Base-by-base conservation (phyloP, 1,140 invertebrate species). In the Araneus ventricosus region DNA sequence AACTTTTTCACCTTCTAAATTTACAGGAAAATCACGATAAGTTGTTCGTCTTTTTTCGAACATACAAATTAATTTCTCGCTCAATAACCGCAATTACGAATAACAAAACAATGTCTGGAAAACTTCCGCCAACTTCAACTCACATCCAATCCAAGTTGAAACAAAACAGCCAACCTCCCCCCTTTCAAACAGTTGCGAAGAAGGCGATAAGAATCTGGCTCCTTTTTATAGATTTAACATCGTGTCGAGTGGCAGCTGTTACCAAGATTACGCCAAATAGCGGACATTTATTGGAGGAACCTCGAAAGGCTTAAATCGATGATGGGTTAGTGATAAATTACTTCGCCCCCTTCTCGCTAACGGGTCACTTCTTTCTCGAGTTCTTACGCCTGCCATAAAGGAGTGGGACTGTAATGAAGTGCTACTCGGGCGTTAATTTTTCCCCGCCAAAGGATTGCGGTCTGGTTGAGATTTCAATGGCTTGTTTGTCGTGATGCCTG, bases 241-340 rank as follows among this genome's bases (percentile, higher is more conserved):
- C 52, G 27, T 63, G 61, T 37, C 6, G 59, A 57, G 37, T 57
- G 67, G 24, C 88, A 89, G 88, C 88, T 89, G 88, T 89, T 89
- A 59, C 88, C 41, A 41, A 88, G 88, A 89, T 89, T 75, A 79
- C 61, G 70, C 61, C 57, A 27, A 89, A 79, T 52, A 52, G 88
- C 67, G 88, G 61, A 79, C 88, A 89, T 89, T 89, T 89, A 89
- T 89, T 79, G 88, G 88, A 79, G 70, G 37, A 45, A 61, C 88
- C 88, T 27, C n/a, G 63, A 41, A 70, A 24, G 63, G 59, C 30
- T 39, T 88, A n/a, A 63, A 89, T 89, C 88, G 88, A 89, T 89
- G 88, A 79, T 89, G 63, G 70, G 61, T 22, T 45, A 30, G 88
- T 82, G 88, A 82, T 82, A 82, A 67, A 90, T 82, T 82, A 57